phyloP scores from a whole-genome alignment of 1,140 invertebrate species.

The Apolygus lucorum region DNA sequence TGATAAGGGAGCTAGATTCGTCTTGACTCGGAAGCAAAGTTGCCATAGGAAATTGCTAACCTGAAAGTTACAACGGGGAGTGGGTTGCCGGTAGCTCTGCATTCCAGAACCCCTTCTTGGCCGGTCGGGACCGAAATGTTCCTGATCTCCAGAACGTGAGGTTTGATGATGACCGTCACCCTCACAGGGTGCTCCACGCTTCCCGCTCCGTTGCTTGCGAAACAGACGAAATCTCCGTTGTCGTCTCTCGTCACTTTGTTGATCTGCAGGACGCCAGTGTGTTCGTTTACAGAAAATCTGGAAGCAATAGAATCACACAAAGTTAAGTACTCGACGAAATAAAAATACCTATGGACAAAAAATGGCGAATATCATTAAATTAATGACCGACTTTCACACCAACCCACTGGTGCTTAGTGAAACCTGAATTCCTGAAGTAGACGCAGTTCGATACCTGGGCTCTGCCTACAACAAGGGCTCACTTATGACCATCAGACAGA shows the following conservation, averaged over 20 bases:
- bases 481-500: too few relatives aligned
- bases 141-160: conserved; percentile 64
- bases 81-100: conserved; percentile 66
- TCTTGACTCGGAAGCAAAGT: too few relatives aligned
- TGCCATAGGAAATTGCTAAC: too few relatives aligned
- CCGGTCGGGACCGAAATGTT: conserved; percentile 61
- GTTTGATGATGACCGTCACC: conserved; percentile 59
- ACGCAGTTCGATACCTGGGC: too few relatives aligned
- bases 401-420: too few relatives aligned
- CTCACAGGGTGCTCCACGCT: conserved; percentile 51
- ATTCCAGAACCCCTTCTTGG: conserved; percentile 56
- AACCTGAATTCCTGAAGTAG: too few relatives aligned
- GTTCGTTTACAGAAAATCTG: conserved; percentile 22
- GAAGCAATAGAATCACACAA: not conserved
- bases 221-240: conserved; percentile 70
- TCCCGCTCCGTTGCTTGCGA: conserved; percentile 72
- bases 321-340: too few relatives aligned
- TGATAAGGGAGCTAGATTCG: too few relatives aligned
- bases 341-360: too few relatives aligned
- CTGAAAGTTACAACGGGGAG: conserved; percentile 65
- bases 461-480: too few relatives aligned
- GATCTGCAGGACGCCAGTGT: conserved; percentile 55
- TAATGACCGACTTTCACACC: too few relatives aligned
- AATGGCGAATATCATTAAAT: too few relatives aligned
- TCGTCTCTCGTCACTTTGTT: conserved; percentile 66